These are phyloP conservation scores for Fukomys damarensis DNA, from an alignment of 2,113 vertebrate genomes.

Conservation along the genomic window DNA sequence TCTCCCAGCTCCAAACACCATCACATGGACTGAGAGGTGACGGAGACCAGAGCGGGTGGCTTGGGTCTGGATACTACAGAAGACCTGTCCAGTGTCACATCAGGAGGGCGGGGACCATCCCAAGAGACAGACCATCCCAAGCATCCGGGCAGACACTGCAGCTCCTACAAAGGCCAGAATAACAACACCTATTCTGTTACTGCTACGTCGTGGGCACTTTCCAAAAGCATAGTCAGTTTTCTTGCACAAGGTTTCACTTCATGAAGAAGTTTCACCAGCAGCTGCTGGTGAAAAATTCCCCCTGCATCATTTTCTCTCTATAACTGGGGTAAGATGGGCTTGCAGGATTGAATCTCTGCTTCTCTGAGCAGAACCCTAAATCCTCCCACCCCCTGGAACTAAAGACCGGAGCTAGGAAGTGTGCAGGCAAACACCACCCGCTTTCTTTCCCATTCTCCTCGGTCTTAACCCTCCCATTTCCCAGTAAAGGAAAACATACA, in stretches of 20 bases:
- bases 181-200: slow-evolving; percentile 43
- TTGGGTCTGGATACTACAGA: background rate
- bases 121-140: background rate
- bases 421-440: background rate
- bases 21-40: background rate
- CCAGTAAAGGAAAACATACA: background rate
- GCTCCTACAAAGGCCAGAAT: background rate
- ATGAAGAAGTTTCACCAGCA: slow-evolving; percentile 71
- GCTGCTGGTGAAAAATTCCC: slow-evolving; percentile 72
- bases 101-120: background rate
- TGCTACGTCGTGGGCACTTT: background rate
- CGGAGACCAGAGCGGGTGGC: background rate
- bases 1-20: background rate
- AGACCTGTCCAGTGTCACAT: background rate
- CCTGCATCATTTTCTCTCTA: slow-evolving; percentile 40
- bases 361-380: slow-evolving; percentile 51
- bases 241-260: slow-evolving; percentile 40
- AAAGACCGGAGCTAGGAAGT: background rate
- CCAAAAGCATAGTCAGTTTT: slow-evolving; percentile 46
- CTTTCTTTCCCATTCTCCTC: background rate
- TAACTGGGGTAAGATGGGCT: slow-evolving; percentile 73
- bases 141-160: background rate
- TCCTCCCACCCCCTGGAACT: background rate
- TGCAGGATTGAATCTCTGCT: slow-evolving; percentile 61
- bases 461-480: background rate